Evolutionary conservation across 2,797 vertebrate species (phyloP).

Genomic region (Hafferia zeledoni): DNA sequence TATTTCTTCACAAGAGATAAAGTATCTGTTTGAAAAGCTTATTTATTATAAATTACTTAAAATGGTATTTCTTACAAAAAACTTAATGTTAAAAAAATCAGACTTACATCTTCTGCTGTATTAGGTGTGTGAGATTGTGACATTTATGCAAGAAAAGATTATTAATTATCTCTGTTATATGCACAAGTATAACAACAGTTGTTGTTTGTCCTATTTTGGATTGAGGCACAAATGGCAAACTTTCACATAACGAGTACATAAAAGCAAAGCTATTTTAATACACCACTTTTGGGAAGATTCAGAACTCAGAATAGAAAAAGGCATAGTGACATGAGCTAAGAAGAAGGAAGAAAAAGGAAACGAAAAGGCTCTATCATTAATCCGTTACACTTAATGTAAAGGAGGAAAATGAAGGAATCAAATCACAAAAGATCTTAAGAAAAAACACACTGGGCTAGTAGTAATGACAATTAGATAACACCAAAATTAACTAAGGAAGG

Average conservation of each 20-base stretch:
- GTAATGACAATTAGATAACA: background rate
- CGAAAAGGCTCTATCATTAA: background rate
- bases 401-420: background rate
- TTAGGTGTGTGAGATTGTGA: background rate
- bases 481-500: background rate
- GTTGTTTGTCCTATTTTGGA: background rate
- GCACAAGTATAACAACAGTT: background rate
- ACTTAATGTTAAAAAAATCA: background rate
- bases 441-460: background rate
- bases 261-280: slow-evolving; percentile 20
- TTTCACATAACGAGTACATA: background rate
- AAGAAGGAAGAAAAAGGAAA: background rate
- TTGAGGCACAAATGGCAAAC: background rate
- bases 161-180: background rate
- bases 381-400: background rate
- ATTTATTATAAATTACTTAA: background rate
- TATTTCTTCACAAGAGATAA: background rate
- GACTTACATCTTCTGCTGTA: background rate
- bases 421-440: background rate
- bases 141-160: background rate
- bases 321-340: background rate
- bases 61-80: background rate
- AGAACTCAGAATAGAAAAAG: background rate
- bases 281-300: background rate
- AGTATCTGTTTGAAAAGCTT: background rate